These are phyloP conservation scores for Galaxias olidus DNA, from an alignment of 2,797 vertebrate genomes.

Conservation along the genomic window DNA sequence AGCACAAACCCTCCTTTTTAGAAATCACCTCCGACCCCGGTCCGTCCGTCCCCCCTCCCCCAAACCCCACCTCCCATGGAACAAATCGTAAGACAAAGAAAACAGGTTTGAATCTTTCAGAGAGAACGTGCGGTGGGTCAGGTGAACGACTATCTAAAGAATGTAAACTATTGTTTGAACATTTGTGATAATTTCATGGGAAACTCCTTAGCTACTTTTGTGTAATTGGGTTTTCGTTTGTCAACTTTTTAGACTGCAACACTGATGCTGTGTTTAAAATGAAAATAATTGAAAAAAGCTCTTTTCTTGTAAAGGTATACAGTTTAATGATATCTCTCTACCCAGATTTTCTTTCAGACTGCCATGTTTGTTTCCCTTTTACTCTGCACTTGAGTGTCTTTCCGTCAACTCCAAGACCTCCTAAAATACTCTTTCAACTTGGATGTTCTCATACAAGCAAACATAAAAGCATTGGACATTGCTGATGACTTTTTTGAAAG, in stretches of 20 bases:
- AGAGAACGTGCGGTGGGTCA: slow-evolving; percentile 27
- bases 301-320: slow-evolving; percentile 61
- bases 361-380: background rate
- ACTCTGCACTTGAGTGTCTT: slow-evolving; percentile 21
- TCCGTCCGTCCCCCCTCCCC: slow-evolving; percentile 16
- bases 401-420: slow-evolving; percentile 40
- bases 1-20: slow-evolving; percentile 53
- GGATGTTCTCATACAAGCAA: slow-evolving; percentile 39
- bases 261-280: slow-evolving; percentile 31
- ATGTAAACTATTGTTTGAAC: slow-evolving; percentile 71
- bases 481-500: background rate
- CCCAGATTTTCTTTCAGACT: slow-evolving; percentile 28
- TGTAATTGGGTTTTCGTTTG: slow-evolving; percentile 47
- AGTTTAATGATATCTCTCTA: slow-evolving; percentile 59
- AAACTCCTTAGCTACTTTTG: slow-evolving; percentile 65
- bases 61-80: slow-evolving; percentile 8
- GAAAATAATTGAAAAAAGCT: slow-evolving; percentile 41
- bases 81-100: slow-evolving; percentile 64
- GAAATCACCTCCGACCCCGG: slow-evolving; percentile 63
- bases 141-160: slow-evolving; percentile 59
- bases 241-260: slow-evolving; percentile 43
- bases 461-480: slow-evolving; percentile 36
- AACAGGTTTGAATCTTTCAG: slow-evolving; percentile 37
- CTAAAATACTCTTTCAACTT: slow-evolving; percentile 33
- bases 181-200: slow-evolving; percentile 73